These are phyloP conservation scores for Craterocephalus amniculus DNA, from an alignment of 2,797 vertebrate species.

Conservation along the genomic window DNA sequence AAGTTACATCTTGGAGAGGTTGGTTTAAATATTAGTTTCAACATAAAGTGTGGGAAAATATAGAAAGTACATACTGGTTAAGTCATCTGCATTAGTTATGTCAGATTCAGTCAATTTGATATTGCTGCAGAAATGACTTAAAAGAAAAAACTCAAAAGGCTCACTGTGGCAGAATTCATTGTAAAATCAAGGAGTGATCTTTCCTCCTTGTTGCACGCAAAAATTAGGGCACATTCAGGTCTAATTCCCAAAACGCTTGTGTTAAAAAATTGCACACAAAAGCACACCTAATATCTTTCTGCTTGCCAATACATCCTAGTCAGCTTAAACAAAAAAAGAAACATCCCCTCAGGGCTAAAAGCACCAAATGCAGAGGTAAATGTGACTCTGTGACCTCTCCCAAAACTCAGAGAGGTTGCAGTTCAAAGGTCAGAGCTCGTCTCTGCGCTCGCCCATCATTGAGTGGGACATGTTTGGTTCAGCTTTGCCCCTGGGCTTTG, in stretches of 20 bases:
- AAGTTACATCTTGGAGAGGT: not conserved
- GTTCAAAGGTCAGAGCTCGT: slow-evolving; percentile 68
- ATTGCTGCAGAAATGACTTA: slow-evolving; percentile 24
- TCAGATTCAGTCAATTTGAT: slow-evolving; percentile 32
- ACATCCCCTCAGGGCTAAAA: slow-evolving; percentile 46
- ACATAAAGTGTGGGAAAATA: slow-evolving; percentile 27
- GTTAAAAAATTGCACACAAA: slow-evolving; percentile 40
- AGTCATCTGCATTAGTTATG: slow-evolving; percentile 22
- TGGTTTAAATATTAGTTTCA: slow-evolving; percentile 29
- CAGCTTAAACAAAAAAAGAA: slow-evolving; percentile 35
- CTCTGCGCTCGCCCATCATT: slow-evolving; percentile 59
- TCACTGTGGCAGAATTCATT: slow-evolving; percentile 30
- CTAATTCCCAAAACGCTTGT: slow-evolving; percentile 25
- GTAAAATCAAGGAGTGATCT: slow-evolving; percentile 32
- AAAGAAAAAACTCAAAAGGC: slow-evolving; percentile 15
- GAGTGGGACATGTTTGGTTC: slow-evolving; percentile 66
- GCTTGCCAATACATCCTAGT: slow-evolving; percentile 43
- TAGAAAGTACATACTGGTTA: slow-evolving; percentile 35
- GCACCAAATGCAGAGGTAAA: slow-evolving; percentile 47
- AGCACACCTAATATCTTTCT: slow-evolving; percentile 49
- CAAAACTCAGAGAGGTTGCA: slow-evolving; percentile 48
- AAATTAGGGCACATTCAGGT: slow-evolving; percentile 43
- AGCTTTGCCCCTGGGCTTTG: slow-evolving; percentile 62
- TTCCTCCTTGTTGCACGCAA: slow-evolving; percentile 34
- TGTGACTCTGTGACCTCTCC: slow-evolving; percentile 55